Conservation (phyloP, 30 jellyfish, hydroid and myxozoan species). For the Hydra vulgaris region DNA sequence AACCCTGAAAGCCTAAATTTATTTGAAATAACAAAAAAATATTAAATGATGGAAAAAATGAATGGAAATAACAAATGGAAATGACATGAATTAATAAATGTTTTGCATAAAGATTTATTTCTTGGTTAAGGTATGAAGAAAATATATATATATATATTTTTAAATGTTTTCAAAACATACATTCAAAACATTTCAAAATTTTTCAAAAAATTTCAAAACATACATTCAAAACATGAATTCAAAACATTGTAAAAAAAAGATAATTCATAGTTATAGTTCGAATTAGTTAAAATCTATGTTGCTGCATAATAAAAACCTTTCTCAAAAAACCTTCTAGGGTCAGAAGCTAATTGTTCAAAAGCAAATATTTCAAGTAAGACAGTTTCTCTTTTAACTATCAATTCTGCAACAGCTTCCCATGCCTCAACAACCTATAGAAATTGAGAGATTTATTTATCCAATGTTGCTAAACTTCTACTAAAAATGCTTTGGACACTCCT, state of each 20-base stretch:
- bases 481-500: not conserved
- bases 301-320: conserved; percentile 46
- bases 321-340: conserved; percentile 81
- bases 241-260: too few relatives aligned
- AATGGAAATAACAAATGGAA: not conserved
- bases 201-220: too few relatives aligned
- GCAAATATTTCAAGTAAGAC: conserved; percentile 39
- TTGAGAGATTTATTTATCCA: too few relatives aligned
- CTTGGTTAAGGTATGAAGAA: too few relatives aligned
- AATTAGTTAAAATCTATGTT: conserved; percentile 10
- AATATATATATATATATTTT: too few relatives aligned
- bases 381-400: conserved; percentile 53
- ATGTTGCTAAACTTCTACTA: not conserved
- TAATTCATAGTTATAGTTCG: too few relatives aligned
- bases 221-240: too few relatives aligned
- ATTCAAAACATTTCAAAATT: too few relatives aligned
- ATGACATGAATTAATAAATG: conserved; percentile 5
- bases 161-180: too few relatives aligned
- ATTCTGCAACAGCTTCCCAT: conserved; percentile 50
- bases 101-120: too few relatives aligned
- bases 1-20: conserved; percentile 40
- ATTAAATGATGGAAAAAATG: too few relatives aligned
- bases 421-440: conserved; percentile 13
- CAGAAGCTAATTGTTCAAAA: conserved; percentile 81
- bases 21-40: not conserved